Evolutionary conservation across 2,113 vertebrate genomes (phyloP).

Genomic region (Callaeas wilsoni): DNA sequence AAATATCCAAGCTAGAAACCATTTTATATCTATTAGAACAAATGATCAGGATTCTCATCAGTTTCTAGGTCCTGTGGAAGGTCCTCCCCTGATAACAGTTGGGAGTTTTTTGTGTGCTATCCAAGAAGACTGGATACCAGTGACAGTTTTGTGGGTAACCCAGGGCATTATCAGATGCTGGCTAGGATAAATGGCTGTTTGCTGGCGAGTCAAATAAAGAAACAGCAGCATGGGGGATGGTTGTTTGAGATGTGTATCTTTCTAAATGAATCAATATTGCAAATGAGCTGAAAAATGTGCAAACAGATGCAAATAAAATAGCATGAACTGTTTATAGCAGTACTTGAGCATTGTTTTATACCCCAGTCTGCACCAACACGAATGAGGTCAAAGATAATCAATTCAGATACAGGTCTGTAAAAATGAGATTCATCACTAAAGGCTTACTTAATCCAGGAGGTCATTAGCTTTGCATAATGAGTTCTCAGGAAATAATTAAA

Average conservation of each 20-base stretch:
- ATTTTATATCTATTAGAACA: not conserved
- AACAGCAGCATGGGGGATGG: not conserved
- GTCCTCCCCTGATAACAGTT: not conserved
- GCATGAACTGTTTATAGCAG: not conserved
- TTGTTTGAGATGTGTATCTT: not conserved
- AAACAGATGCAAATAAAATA: not conserved
- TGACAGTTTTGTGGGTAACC: not conserved
- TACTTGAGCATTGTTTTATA: not conserved
- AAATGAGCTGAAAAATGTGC: not conserved
- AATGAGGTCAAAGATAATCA: not conserved
- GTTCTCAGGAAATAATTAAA: not conserved
- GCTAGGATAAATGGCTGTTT: not conserved
- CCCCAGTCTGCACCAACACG: not conserved
- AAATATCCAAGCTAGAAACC: not conserved
- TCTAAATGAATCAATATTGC: not conserved
- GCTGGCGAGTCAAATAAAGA: not conserved
- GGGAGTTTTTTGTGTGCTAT: not conserved
- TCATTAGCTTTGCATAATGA: not conserved
- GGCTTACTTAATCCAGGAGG: not conserved
- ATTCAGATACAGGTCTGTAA: not conserved
- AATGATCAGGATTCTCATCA: not conserved
- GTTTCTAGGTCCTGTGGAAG: not conserved
- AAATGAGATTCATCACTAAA: not conserved
- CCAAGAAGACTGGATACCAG: not conserved
- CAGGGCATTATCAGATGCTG: not conserved